Conservation (phyloP, 2,113 vertebrate genomes). For the rabbit (Oryctolagus cuniculus) region DNA sequence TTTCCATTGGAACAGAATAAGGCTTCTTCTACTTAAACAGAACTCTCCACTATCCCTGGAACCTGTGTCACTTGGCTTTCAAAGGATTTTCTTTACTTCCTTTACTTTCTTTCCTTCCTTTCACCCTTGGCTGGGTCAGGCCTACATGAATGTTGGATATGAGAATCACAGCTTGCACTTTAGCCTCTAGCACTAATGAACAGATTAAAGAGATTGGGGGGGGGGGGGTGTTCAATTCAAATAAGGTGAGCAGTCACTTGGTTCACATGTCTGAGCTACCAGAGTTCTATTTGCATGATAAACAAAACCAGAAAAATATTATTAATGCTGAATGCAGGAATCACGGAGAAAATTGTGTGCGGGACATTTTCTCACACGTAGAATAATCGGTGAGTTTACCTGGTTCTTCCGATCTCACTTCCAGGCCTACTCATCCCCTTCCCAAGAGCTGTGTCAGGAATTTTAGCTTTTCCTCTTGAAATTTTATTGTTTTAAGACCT, state of each 20-base stretch:
- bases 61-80: not conserved
- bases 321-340: not conserved
- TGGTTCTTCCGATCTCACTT: not conserved
- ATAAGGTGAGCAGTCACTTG: not conserved
- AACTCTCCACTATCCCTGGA: not conserved
- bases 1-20: not conserved
- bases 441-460: slow-evolving; percentile 57
- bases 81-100: not conserved
- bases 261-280: not conserved
- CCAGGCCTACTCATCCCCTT: not conserved
- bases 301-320: slow-evolving; percentile 17
- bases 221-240: not conserved
- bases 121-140: not conserved
- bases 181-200: not conserved
- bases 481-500: slow-evolving; percentile 67
- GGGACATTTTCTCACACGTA: slow-evolving; percentile 15
- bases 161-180: not conserved
- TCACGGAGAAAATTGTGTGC: not conserved
- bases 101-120: not conserved
- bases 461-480: slow-evolving; percentile 42
- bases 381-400: not conserved
- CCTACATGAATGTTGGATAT: not conserved
- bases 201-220: not conserved
- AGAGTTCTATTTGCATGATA: not conserved
- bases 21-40: not conserved